Evolutionary conservation across 2,797 vertebrate genomes (phyloP).

Genomic region (Lithobates sylvaticus): DNA sequence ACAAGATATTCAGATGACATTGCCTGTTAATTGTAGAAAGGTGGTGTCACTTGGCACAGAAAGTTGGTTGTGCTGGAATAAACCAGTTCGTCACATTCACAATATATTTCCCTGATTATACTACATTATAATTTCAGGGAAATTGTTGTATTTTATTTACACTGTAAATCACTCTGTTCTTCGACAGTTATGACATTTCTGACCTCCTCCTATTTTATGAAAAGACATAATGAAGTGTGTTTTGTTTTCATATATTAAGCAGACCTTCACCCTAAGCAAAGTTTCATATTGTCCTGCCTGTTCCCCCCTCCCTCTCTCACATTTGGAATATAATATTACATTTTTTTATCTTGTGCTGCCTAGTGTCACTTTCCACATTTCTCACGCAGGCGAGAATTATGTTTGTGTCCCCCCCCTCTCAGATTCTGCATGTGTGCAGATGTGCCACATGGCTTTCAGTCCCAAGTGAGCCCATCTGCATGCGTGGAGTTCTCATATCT

Average conservation of each 20-base stretch:
- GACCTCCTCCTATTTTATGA: background rate
- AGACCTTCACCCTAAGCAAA: too few species aligned
- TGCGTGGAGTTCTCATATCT: too few species aligned
- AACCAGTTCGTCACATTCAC: constrained; percentile 46
- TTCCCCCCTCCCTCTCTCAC: too few species aligned
- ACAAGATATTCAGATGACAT: background rate
- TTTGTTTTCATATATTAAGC: background rate
- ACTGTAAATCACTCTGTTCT: background rate
- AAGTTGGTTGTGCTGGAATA: constrained; percentile 62
- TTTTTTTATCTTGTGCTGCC: too few species aligned
- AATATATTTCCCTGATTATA: background rate
- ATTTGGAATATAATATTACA: too few species aligned
- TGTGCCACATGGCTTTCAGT: too few species aligned
- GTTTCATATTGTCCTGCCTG: too few species aligned
- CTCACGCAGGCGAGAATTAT: too few species aligned
- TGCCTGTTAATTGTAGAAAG: background rate
- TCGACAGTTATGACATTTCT: background rate
- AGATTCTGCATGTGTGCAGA: too few species aligned
- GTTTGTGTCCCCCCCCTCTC: too few species aligned
- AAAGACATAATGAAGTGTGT: background rate
- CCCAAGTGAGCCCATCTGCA: too few species aligned
- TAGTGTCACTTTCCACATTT: too few species aligned
- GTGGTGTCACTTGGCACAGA: constrained; percentile 64
- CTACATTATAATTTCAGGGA: background rate
- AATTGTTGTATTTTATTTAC: background rate